phyloP scores from a whole-genome alignment of 2,113 vertebrate species.

The Pomatostomus ruficeps region DNA sequence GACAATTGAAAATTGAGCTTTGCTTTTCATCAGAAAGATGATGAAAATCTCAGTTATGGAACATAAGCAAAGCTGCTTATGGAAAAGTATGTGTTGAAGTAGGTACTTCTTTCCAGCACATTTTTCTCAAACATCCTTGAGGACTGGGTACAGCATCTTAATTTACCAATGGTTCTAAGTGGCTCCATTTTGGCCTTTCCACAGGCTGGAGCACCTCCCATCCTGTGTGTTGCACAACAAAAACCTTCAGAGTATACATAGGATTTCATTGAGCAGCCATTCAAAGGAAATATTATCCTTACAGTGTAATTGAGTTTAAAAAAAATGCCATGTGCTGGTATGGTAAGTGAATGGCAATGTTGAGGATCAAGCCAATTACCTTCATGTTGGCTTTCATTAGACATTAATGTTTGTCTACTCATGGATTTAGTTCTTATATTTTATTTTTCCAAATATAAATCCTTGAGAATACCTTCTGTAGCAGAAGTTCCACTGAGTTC shows the following conservation, averaged over 20 bases:
- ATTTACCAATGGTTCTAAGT: background rate
- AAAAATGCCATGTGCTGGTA: background rate
- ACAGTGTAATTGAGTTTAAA: background rate
- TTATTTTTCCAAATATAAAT: background rate
- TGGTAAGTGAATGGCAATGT: background rate
- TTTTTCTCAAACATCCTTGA: background rate
- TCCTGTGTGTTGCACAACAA: background rate
- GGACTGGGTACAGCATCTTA: background rate
- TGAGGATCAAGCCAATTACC: background rate
- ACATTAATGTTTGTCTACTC: background rate
- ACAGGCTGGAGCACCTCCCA: background rate
- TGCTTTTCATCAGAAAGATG: background rate
- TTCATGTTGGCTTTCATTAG: background rate
- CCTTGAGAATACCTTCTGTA: background rate
- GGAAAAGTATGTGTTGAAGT: background rate
- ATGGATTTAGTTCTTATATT: background rate
- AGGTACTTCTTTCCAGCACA: background rate
- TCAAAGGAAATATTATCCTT: background rate
- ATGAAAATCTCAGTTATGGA: background rate
- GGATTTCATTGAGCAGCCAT: background rate
- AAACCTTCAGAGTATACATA: background rate
- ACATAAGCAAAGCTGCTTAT: background rate
- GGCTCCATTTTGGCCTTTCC: background rate
- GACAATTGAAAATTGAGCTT: background rate
- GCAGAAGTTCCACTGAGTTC: background rate